Percentiles rank a stretch among this genome's conserved stretches.
These are phyloP conservation scores for Megastigmus dorsalis DNA, from an alignment of 2,888 invertebrate species.

Conservation along the genomic window DNA sequence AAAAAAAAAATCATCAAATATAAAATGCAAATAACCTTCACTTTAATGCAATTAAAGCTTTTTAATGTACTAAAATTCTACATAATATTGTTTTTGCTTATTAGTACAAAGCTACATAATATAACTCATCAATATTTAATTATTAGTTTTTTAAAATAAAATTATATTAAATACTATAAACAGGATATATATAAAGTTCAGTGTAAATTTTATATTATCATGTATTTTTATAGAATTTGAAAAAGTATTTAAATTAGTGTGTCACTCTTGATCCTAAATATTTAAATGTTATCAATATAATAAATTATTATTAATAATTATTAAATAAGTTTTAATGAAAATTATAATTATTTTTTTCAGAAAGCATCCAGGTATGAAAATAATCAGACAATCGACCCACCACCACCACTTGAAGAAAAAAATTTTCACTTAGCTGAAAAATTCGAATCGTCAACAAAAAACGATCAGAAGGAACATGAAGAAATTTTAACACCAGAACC, in stretches of 20 bases:
- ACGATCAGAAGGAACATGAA: conserved; percentile 58
- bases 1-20: conserved; percentile 12
- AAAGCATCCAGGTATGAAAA: conserved; percentile 68
- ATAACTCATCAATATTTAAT: conserved; percentile 22
- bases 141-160: background rate
- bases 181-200: background rate
- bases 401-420: conserved; percentile 52
- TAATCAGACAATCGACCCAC: conserved; percentile 61
- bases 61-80: conserved; percentile 29
- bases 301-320: too few species aligned
- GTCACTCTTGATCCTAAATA: too few species aligned
- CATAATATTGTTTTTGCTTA: conserved; percentile 25
- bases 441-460: conserved; percentile 50
- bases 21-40: conserved; percentile 35
- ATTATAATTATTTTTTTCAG: conserved; percentile 59
- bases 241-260: too few species aligned
- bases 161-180: background rate
- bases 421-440: conserved; percentile 50
- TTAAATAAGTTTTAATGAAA: background rate
- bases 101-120: conserved; percentile 20
- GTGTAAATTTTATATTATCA: too few species aligned
- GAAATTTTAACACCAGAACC: conserved; percentile 54
- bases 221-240: too few species aligned
- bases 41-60: conserved; percentile 48
- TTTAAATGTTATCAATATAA: too few species aligned